Evolutionary conservation across 2,888 invertebrate genomes (phyloP).

Genomic region (Smittia aterrima): DNA sequence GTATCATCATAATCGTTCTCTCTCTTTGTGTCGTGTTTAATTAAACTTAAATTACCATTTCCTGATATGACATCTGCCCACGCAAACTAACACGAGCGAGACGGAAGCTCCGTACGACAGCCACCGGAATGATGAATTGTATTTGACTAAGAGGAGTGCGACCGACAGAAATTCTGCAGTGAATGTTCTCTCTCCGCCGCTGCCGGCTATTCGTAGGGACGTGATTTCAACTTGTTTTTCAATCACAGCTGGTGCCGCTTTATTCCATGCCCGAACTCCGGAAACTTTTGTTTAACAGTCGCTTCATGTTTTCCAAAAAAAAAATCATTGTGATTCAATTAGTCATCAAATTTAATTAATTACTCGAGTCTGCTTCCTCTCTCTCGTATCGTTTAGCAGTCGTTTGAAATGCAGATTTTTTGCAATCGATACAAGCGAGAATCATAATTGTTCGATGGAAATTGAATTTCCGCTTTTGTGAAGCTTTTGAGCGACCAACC

Average conservation of each 20-base stretch:
- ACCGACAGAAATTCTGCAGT: background rate
- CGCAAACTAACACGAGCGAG: constrained; percentile 2
- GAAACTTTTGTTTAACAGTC: constrained; percentile 11
- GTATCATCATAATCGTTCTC: constrained; percentile 27
- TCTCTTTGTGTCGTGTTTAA: constrained; percentile 29
- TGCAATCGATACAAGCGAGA: background rate
- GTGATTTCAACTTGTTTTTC: constrained; percentile 16
- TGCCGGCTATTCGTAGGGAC: constrained; percentile 6
- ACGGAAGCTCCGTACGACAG: background rate
- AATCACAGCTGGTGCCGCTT: constrained; percentile 16
- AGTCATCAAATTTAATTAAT: constrained; percentile 37
- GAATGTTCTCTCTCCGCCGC: constrained; percentile 10
- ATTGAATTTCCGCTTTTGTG: background rate
- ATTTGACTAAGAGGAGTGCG: background rate
- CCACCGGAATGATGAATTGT: background rate
- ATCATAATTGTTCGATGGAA: background rate
- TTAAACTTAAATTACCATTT: constrained; percentile 33
- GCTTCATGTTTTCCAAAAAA: constrained; percentile 12
- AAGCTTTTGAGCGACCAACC: background rate
- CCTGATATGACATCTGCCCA: constrained; percentile 27
- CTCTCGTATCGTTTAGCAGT: background rate
- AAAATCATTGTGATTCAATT: constrained; percentile 33
- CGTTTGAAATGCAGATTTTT: constrained; percentile 33
- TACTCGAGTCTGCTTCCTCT: background rate
- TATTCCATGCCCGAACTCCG: background rate